Evolutionary conservation across 2,797 vertebrate species (phyloP).

Genomic region (Darevskia nairensis): DNA sequence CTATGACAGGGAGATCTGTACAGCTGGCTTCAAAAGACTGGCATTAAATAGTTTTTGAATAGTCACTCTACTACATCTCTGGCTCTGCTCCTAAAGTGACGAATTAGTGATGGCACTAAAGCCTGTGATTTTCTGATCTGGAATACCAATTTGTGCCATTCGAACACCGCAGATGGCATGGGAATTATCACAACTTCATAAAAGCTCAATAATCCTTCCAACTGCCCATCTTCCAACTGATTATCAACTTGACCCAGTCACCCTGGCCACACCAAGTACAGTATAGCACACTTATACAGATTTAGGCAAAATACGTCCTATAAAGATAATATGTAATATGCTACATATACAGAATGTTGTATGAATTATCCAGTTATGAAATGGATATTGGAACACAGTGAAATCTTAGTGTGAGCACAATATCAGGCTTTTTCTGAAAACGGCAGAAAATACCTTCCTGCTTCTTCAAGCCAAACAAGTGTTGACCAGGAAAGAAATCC

Average conservation of each 20-base stretch:
- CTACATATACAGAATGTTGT: not conserved
- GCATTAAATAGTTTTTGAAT: conserved; percentile 9
- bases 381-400: not conserved
- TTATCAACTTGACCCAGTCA: not conserved
- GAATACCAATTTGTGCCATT: not conserved
- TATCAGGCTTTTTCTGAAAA: conserved; percentile 19
- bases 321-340: not conserved
- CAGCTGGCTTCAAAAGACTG: conserved; percentile 15
- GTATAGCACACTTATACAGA: not conserved
- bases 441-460: not conserved
- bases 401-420: not conserved
- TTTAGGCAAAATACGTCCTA: not conserved
- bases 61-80: not conserved
- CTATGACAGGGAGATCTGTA: not conserved
- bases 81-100: not conserved
- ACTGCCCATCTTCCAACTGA: not conserved
- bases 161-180: not conserved
- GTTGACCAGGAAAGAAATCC: not conserved
- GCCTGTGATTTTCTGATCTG: not conserved
- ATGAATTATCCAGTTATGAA: not conserved
- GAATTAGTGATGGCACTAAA: not conserved
- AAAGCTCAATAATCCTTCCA: not conserved
- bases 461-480: not conserved
- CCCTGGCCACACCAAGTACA: not conserved
- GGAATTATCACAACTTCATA: not conserved